Evolutionary conservation across 2,888 invertebrate species (phyloP).

Genomic region (Kuschelorhynchus macadamiae): DNA sequence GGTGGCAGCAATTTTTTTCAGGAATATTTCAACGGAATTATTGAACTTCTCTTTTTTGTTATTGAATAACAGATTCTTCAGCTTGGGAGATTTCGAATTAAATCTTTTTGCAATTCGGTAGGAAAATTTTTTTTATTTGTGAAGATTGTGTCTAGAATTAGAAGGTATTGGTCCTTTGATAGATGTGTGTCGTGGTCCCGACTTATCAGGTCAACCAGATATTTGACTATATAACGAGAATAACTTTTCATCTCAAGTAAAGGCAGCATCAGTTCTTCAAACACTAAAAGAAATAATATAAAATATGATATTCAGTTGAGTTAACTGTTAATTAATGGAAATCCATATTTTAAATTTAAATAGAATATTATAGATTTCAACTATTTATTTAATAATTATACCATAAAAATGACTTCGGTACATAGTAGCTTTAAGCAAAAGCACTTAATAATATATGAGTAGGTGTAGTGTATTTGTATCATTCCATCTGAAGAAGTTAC

Average conservation of each 20-base stretch:
- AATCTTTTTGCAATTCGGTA: conserved; percentile 72
- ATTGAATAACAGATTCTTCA: conserved; percentile 60
- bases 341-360: too few species aligned
- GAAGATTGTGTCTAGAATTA: conserved; percentile 74
- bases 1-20: conserved; percentile 75
- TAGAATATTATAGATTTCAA: too few species aligned
- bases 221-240: conserved; percentile 75
- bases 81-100: conserved; percentile 68
- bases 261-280: conserved; percentile 83
- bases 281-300: conserved; percentile 74
- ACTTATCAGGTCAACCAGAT: conserved; percentile 71
- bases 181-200: conserved; percentile 54
- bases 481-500: too few species aligned
- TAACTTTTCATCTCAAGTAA: conserved; percentile 81
- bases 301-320: too few species aligned
- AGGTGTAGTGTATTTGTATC: too few species aligned
- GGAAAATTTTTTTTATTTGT: conserved; percentile 73
- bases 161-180: conserved; percentile 72
- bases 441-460: too few species aligned
- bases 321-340: too few species aligned
- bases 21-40: conserved; percentile 75
- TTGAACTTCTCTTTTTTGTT: conserved; percentile 66
- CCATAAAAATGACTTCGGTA: too few species aligned
- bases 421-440: too few species aligned
- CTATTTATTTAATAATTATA: too few species aligned